Conservation (phyloP, 2,888 invertebrate genomes). For the Cheilosia urbana region DNA sequence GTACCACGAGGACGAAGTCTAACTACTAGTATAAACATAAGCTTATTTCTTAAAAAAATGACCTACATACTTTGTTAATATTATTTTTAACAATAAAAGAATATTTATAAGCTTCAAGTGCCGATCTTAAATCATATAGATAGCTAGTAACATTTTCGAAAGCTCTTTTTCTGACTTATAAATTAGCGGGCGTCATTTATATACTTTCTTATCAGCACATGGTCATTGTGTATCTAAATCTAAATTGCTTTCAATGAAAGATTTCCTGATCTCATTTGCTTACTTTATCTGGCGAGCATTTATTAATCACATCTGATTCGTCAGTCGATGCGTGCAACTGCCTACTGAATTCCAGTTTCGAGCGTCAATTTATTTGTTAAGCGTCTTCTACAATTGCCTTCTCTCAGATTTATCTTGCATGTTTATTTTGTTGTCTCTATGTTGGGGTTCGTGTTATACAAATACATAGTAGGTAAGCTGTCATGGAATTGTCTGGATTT, state of each 20-base stretch:
- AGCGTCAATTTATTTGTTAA: conserved; percentile 38
- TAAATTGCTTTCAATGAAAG: conserved; percentile 72
- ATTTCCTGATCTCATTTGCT: conserved; percentile 70
- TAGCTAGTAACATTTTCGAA: conserved; percentile 12
- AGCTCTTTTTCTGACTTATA: conserved; percentile 24
- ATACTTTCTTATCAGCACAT: conserved; percentile 25
- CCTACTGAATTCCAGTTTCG: conserved; percentile 21
- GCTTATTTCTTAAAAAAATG: no score
- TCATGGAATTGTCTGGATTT: conserved; percentile 17
- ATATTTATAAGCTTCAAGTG: not conserved
- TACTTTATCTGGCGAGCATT: conserved; percentile 28
- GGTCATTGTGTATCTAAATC: conserved; percentile 49
- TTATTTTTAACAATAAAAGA: no score
- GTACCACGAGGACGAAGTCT: no score
- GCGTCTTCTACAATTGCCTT: conserved; percentile 20
- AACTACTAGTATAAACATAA: no score
- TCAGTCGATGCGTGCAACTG: conserved; percentile 54
- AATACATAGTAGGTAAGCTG: not conserved
- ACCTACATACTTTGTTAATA: no score
- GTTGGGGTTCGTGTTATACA: not conserved
- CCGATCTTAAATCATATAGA: not conserved
- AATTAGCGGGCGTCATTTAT: conserved; percentile 6
- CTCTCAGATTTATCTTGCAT: not conserved
- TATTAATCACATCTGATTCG: conserved; percentile 49
- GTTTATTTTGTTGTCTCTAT: not conserved